These are phyloP conservation scores for Limnephilus lunatus DNA, from an alignment of 2,888 invertebrate species.

Conservation along the genomic window DNA sequence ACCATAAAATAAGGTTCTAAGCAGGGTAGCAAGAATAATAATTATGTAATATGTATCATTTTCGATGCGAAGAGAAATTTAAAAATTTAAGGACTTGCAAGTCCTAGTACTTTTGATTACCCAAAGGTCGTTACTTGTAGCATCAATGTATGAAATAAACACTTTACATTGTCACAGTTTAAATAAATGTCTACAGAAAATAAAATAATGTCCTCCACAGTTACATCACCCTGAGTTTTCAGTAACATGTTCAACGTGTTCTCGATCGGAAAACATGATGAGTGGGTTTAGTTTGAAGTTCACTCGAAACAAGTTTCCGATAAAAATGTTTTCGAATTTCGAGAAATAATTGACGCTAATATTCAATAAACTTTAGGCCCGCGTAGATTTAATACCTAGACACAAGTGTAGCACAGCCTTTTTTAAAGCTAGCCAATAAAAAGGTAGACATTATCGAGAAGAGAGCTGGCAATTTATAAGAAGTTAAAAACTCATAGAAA, in stretches of 20 bases:
- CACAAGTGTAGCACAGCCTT: not conserved
- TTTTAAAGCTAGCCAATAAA: not conserved
- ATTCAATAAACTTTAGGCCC: not conserved
- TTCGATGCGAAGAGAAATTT: not conserved
- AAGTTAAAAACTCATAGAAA: not conserved
- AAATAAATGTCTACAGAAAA: not conserved
- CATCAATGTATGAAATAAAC: not conserved
- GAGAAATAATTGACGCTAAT: not conserved
- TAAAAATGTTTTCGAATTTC: not conserved
- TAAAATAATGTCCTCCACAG: not conserved
- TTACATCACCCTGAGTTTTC: not conserved
- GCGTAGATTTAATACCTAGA: not conserved
- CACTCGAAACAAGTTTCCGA: not conserved
- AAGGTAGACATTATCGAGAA: not conserved
- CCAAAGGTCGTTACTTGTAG: not conserved
- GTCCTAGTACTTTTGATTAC: not conserved
- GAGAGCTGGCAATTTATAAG: not conserved
- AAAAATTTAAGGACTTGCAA: not conserved
- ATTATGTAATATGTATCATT: not conserved
- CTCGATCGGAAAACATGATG: slow-evolving; percentile 16
- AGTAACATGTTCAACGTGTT: not conserved
- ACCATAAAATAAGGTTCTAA: not conserved
- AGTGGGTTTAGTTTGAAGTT: not conserved
- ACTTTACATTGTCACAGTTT: not conserved
- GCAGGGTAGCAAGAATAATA: no score